These are phyloP conservation scores for Myotis myotis DNA, from an alignment of 2,797 vertebrate species.

Conservation along the genomic window DNA sequence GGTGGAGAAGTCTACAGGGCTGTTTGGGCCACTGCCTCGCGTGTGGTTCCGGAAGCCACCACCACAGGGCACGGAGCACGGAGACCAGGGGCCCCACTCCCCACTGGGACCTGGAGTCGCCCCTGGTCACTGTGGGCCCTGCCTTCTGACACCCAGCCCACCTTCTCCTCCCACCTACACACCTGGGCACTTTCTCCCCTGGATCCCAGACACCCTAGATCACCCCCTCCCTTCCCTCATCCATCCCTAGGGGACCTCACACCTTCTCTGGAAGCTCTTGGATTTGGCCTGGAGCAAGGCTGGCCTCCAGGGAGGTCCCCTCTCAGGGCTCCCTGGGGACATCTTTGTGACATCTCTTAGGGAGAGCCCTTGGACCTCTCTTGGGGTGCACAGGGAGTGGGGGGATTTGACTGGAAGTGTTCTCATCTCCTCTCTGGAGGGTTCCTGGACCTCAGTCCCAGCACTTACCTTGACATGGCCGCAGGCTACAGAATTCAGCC, in stretches of 20 bases:
- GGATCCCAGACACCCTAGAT: neutral
- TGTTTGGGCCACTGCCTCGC: conserved; percentile 78
- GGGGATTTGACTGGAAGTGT: neutral
- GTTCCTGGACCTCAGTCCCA: neutral
- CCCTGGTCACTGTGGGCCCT: neutral
- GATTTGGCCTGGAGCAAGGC: neutral
- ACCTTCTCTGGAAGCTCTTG: neutral
- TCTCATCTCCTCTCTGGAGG: neutral
- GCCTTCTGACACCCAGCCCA: no score
- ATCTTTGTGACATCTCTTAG: neutral
- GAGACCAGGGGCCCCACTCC: conserved; percentile 89
- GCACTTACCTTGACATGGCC: conserved; percentile 87
- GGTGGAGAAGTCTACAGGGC: conserved; percentile 88
- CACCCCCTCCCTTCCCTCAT: neutral
- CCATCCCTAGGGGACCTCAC: no score
- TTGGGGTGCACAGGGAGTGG: no score
- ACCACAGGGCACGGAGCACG: conserved; percentile 91
- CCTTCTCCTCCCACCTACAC: neutral
- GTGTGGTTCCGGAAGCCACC: conserved; percentile 91
- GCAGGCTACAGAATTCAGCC: conserved; percentile 90
- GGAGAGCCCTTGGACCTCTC: neutral
- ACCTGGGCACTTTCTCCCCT: no score
- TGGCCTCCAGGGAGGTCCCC: neutral
- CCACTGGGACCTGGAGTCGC: conserved; percentile 81
- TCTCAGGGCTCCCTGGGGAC: neutral